phyloP scores from a whole-genome alignment of 2,113 vertebrate species.

The Oxyruncus cristatus region DNA sequence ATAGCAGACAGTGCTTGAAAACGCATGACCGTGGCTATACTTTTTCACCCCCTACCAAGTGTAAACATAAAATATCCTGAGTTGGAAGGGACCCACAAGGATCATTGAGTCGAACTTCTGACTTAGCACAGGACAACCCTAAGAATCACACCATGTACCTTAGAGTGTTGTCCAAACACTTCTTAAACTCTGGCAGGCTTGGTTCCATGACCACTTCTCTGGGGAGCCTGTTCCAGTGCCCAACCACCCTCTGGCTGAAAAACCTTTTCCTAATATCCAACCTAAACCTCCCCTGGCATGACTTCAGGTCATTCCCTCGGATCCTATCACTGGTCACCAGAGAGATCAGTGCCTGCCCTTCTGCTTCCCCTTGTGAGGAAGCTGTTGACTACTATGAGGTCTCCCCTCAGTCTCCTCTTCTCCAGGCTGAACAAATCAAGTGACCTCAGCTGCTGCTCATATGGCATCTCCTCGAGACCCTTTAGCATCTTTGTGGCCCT shows the following conservation, averaged over 20 bases:
- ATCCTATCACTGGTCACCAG: not conserved
- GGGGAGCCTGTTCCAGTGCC: not conserved
- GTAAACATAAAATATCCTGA: not conserved
- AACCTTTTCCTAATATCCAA: not conserved
- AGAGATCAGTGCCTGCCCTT: not conserved
- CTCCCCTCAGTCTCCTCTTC: not conserved
- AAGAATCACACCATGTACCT: not conserved
- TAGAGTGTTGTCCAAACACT: not conserved
- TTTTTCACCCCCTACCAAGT: not conserved
- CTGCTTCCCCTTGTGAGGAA: not conserved
- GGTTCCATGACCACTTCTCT: not conserved
- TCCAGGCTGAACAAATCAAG: not conserved
- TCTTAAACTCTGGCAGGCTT: not conserved
- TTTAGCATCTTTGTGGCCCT: not conserved
- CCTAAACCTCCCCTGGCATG: not conserved
- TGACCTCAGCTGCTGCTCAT: not conserved
- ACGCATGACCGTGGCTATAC: not conserved
- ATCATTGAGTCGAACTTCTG: not conserved
- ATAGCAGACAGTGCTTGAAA: not conserved
- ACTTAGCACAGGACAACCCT: not conserved
- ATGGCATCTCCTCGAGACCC: not conserved
- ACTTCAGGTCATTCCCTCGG: rapidly evolving
- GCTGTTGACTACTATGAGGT: not conserved
- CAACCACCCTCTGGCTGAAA: rapidly evolving
- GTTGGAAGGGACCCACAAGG: not conserved